phyloP scores from a whole-genome alignment of 2,797 vertebrate species.

The Simalia tracyae region DNA sequence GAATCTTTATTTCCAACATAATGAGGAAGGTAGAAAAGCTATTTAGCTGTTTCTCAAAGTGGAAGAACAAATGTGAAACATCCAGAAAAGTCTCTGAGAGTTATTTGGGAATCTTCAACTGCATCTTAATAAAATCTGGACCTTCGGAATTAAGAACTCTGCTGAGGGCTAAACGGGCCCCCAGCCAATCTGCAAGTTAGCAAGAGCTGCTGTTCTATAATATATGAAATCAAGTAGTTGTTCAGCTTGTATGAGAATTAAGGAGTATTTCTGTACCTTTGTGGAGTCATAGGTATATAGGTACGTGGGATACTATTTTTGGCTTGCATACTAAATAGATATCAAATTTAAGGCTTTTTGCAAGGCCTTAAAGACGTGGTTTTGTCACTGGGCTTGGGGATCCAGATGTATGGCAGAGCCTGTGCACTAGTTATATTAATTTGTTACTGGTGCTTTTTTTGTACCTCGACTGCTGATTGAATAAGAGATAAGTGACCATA shows the following conservation, averaged over 20 bases:
- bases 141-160: background rate
- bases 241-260: background rate
- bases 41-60: background rate
- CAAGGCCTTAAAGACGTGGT: background rate
- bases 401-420: background rate
- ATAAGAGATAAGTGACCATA: too few species aligned
- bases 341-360: background rate
- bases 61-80: background rate
- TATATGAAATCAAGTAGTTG: background rate
- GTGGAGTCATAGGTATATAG: background rate
- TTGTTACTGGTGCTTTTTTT: background rate
- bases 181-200: background rate
- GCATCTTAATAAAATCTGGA: background rate
- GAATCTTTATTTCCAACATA: background rate
- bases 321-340: background rate
- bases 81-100: background rate
- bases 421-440: background rate
- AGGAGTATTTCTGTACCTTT: background rate
- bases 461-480: background rate
- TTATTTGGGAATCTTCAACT: background rate
- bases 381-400: background rate
- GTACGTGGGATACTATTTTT: background rate
- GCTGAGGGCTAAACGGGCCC: background rate
- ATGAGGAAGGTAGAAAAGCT: background rate
- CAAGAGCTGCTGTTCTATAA: background rate